phyloP scores from a whole-genome alignment of 2,888 invertebrate species.

The Sinelater perroti region DNA sequence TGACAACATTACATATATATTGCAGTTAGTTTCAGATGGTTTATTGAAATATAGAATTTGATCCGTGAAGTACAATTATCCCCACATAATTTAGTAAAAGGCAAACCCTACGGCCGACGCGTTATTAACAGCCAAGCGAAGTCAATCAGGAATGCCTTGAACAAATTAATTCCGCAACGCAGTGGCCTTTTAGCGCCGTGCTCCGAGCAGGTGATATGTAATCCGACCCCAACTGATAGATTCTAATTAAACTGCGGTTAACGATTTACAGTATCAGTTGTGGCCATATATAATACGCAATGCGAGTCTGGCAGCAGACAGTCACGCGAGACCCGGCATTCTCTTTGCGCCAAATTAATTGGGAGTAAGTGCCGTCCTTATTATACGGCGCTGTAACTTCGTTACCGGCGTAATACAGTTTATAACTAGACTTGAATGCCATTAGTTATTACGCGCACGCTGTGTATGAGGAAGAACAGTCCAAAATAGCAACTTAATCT shows the following conservation, averaged over 20 bases:
- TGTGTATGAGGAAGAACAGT: constrained; percentile 6
- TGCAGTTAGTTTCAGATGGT: too few relatives aligned
- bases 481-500: constrained; percentile 17
- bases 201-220: constrained; percentile 13
- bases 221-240: constrained; percentile 24
- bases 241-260: constrained; percentile 15
- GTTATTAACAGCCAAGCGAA: too few relatives aligned
- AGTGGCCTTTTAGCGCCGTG: background rate
- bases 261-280: constrained; percentile 12
- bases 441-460: constrained; percentile 24
- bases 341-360: constrained; percentile 33
- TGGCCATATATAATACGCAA: background rate
- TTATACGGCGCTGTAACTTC: constrained; percentile 28
- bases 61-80: too few relatives aligned
- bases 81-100: too few relatives aligned
- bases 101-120: too few relatives aligned
- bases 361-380: constrained; percentile 35
- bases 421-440: constrained; percentile 26
- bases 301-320: constrained; percentile 22
- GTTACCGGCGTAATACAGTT: constrained; percentile 33
- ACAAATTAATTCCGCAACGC: background rate
- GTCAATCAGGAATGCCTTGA: too few relatives aligned
- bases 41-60: too few relatives aligned
- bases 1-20: too few relatives aligned
- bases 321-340: constrained; percentile 18